phyloP scores from a whole-genome alignment of 2,888 invertebrate genomes.

The Esperia sulphurella region DNA sequence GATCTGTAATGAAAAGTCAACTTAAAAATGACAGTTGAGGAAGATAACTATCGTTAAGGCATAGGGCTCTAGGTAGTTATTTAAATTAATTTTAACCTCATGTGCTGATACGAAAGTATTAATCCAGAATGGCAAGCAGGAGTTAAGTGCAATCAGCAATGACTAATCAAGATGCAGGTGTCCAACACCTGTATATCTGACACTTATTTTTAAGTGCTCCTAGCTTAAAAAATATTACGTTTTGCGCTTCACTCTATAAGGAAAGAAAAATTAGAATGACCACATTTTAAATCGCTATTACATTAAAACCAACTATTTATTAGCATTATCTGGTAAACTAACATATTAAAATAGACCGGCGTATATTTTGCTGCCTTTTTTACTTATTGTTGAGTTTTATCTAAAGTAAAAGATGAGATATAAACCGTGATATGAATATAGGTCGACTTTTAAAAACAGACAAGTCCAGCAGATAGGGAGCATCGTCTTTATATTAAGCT shows the following conservation, averaged over 20 bases:
- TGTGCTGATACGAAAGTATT: constrained; percentile 55
- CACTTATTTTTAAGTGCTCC: constrained; percentile 51
- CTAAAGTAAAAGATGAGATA: no score
- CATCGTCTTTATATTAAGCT: no score
- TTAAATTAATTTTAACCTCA: constrained; percentile 63
- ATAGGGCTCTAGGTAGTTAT: constrained; percentile 33
- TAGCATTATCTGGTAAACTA: no score
- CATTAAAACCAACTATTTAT: no score
- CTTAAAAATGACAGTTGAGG: constrained; percentile 35
- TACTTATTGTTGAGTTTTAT: no score
- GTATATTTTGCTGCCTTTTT: no score
- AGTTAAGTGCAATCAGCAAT: constrained; percentile 66
- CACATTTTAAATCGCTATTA: not conserved
- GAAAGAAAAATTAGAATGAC: constrained; percentile 34
- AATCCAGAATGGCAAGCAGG: constrained; percentile 51
- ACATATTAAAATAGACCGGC: no score
- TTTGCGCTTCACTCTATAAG: not conserved
- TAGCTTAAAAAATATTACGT: constrained; percentile 20
- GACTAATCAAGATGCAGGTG: constrained; percentile 74
- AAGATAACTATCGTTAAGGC: constrained; percentile 33
- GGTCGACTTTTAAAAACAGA: no score
- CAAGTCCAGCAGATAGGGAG: no score
- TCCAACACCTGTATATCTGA: constrained; percentile 48
- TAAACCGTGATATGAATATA: no score
- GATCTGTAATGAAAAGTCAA: constrained; percentile 25